phyloP scores from a whole-genome alignment of 1,140 invertebrate genomes.

The Apolygus lucorum region DNA sequence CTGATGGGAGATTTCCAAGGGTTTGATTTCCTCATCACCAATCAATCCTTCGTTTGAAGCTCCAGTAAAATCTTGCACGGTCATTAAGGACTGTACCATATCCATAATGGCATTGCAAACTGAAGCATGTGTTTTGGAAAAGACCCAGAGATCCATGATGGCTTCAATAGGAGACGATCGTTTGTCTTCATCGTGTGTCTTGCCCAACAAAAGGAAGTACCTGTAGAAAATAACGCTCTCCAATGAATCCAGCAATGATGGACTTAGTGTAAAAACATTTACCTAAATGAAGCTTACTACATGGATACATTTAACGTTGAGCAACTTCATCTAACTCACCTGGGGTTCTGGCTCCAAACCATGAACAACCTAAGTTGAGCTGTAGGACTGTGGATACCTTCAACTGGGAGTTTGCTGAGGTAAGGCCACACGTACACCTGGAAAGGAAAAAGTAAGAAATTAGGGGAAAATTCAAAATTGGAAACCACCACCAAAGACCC shows the following conservation, averaged over 20 bases:
- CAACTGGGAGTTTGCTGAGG: conserved; percentile 61
- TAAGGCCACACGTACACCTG: conserved; percentile 72
- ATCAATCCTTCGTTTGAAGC: conserved; percentile 32
- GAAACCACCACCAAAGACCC: no score
- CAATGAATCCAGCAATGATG: no score
- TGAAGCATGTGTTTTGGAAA: conserved; percentile 51
- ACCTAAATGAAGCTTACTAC: no score
- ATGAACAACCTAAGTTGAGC: conserved; percentile 67
- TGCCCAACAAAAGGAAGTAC: conserved; percentile 62
- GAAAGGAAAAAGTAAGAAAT: conserved; percentile 19
- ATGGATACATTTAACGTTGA: no score
- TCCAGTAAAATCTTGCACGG: conserved; percentile 44
- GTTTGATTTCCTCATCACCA: neutral
- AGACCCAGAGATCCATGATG: conserved; percentile 59
- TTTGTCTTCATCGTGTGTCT: conserved; percentile 47
- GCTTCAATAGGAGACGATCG: conserved; percentile 50
- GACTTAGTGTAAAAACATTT: neutral
- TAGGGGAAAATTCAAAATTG: no score
- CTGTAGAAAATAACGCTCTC: conserved; percentile 39
- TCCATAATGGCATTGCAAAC: conserved; percentile 65
- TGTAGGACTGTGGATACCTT: conserved; percentile 76
- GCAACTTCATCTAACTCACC: no score
- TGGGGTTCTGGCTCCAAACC: conserved; percentile 64
- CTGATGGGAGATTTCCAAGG: neutral
- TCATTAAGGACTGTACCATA: conserved; percentile 65